Evolutionary conservation across 1,140 invertebrate genomes (phyloP).

Genomic region (Sycophaga agraensis): DNA sequence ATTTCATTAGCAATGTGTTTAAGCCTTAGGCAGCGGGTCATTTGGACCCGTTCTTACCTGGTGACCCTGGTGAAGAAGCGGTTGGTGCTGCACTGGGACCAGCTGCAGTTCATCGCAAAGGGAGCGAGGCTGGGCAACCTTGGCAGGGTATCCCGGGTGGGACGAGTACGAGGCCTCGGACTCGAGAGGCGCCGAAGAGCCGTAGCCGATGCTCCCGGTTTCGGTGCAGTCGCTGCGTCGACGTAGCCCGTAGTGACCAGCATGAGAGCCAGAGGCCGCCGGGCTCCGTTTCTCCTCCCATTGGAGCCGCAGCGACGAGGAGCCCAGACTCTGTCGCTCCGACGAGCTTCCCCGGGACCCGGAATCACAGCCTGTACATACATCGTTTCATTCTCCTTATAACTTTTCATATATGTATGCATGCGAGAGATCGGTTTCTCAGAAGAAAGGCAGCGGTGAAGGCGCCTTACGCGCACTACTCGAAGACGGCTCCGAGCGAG

Average conservation of each 20-base stretch:
- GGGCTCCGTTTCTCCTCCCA: slow-evolving; percentile 1
- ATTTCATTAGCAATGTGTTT: too few relatives aligned
- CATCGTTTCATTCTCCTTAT: too few relatives aligned
- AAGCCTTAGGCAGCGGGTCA: too few relatives aligned
- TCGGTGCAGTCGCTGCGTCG: slow-evolving; percentile 26
- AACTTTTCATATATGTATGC: too few relatives aligned
- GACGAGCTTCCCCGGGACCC: neutral
- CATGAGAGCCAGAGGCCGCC: neutral
- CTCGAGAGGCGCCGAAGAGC: slow-evolving; percentile 26
- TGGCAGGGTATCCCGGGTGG: slow-evolving; percentile 28
- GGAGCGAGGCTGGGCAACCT: neutral
- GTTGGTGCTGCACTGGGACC: neutral
- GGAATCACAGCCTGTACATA: too few relatives aligned
- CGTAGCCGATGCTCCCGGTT: slow-evolving; percentile 28
- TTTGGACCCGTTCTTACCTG: too few relatives aligned
- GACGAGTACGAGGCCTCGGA: slow-evolving; percentile 33
- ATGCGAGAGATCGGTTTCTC: too few relatives aligned
- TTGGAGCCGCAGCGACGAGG: slow-evolving; percentile 12
- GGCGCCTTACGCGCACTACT: too few relatives aligned
- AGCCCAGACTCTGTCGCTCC: slow-evolving; percentile 2
- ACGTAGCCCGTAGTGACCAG: neutral
- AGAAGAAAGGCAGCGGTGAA: too few relatives aligned
- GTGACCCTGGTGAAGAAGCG: neutral
- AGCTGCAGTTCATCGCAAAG: neutral
- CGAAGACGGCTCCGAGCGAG: too few relatives aligned